Conservation (phyloP, 92 coral and sea anemone species). For the Ricordea florida region DNA sequence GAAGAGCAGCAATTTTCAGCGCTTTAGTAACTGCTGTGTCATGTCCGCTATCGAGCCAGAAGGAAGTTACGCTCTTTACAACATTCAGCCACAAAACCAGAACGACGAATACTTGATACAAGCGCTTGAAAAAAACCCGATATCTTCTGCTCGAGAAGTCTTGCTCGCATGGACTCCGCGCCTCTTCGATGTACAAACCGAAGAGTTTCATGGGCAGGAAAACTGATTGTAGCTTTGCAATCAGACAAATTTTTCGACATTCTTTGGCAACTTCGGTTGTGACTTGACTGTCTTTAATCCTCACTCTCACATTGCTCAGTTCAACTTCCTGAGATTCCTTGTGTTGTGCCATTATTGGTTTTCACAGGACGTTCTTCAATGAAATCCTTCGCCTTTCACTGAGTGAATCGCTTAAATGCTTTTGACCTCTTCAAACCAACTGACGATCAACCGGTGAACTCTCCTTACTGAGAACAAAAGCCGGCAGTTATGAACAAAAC, state of each 20-base stretch:
- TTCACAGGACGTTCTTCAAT: too few species aligned
- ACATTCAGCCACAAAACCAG: constrained; percentile 28
- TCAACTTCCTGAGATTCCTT: too few species aligned
- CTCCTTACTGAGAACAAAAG: too few species aligned
- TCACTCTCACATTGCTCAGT: too few species aligned
- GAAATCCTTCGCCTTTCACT: too few species aligned
- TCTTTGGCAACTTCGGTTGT: too few species aligned
- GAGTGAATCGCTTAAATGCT: too few species aligned
- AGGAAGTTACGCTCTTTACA: constrained; percentile 4
- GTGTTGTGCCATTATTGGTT: too few species aligned
- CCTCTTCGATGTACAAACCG: constrained; percentile 13
- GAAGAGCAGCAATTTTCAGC: not conserved
- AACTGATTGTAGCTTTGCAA: constrained; percentile 8
- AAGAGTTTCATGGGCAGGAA: constrained; percentile 25
- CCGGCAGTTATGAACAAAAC: too few species aligned
- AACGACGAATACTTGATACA: constrained; percentile 20
- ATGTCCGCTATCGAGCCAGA: constrained; percentile 8
- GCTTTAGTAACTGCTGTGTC: not conserved
- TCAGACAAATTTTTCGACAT: constrained; percentile 11
- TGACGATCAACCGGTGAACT: too few species aligned
- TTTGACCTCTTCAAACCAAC: too few species aligned
- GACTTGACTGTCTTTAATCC: too few species aligned
- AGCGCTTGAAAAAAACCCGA: not conserved
- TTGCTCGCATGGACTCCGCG: not conserved
- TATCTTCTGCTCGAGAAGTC: not conserved